Evolutionary conservation across 2,888 invertebrate genomes (phyloP).

Genomic region (Brenthis ino): DNA sequence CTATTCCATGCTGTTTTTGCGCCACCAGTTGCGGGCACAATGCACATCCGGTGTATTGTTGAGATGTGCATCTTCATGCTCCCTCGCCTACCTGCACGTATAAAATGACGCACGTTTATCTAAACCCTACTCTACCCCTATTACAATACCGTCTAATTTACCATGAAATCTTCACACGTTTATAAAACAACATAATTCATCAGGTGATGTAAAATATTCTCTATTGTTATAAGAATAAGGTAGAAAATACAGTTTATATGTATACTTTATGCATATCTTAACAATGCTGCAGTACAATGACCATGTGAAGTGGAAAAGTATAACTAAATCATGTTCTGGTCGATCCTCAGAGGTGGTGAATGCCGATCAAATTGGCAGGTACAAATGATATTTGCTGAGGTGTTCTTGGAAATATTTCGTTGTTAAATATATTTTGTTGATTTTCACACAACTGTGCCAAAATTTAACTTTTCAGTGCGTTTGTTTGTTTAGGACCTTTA

Average conservation of each 20-base stretch:
- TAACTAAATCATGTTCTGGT: conserved; percentile 12
- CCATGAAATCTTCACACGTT: background rate
- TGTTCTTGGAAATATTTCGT: background rate
- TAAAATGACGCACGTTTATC: background rate
- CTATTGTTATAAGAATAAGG: background rate
- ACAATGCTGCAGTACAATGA: conserved; percentile 31
- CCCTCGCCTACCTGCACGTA: conserved; percentile 28
- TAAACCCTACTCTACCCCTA: conserved; percentile 19
- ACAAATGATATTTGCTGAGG: conserved; percentile 11
- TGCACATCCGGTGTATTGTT: conserved; percentile 50
- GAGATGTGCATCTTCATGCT: conserved; percentile 61
- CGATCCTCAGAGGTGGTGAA: background rate
- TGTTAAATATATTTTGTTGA: background rate
- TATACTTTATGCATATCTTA: conserved; percentile 19
- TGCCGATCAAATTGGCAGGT: conserved; percentile 7
- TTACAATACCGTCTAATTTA: conserved; percentile 15
- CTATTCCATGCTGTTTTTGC: conserved; percentile 29
- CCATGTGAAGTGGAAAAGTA: conserved; percentile 12
- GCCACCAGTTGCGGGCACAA: conserved; percentile 44
- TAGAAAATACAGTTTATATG: background rate
- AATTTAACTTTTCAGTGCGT: background rate
- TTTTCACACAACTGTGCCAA: conserved; percentile 12
- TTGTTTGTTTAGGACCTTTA: background rate
- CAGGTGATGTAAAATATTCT: background rate
- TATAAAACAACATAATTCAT: background rate